phyloP scores from a whole-genome alignment of 1,140 invertebrate genomes.

The Bombus affinis region DNA sequence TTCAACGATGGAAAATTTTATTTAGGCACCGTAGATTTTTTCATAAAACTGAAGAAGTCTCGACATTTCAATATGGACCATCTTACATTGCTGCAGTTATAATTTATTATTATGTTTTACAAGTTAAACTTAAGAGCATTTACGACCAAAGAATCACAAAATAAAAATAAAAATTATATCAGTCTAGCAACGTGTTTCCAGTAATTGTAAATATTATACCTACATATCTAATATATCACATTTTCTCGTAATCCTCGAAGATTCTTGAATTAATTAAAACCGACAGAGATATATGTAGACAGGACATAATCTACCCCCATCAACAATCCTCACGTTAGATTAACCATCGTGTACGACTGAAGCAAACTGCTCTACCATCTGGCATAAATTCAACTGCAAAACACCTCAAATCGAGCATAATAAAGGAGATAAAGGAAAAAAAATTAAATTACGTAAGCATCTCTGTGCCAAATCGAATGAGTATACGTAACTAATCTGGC shows the following conservation, averaged over 20 bases:
- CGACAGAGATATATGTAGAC: neutral
- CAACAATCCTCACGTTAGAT: neutral
- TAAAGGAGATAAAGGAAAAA: neutral
- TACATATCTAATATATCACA: neutral
- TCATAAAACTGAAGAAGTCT: too few species aligned
- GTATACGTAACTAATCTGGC: neutral
- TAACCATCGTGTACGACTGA: neutral
- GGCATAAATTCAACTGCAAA: slow-evolving; percentile 6
- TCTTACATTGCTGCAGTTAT: too few species aligned
- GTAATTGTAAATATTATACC: neutral
- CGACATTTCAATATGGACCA: too few species aligned
- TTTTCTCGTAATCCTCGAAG: neutral
- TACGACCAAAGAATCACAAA: neutral
- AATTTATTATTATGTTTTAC: neutral
- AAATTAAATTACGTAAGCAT: neutral
- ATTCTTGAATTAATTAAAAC: neutral
- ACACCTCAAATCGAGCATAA: slow-evolving; percentile 1
- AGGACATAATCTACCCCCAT: neutral
- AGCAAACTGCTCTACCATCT: neutral
- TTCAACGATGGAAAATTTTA: too few species aligned
- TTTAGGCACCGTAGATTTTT: too few species aligned
- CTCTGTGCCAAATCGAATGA: neutral
- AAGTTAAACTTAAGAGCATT: neutral
- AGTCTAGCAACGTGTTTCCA: neutral
- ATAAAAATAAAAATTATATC: neutral